Conservation (phyloP, 2,888 invertebrate genomes). For the Hartigia nigra region DNA sequence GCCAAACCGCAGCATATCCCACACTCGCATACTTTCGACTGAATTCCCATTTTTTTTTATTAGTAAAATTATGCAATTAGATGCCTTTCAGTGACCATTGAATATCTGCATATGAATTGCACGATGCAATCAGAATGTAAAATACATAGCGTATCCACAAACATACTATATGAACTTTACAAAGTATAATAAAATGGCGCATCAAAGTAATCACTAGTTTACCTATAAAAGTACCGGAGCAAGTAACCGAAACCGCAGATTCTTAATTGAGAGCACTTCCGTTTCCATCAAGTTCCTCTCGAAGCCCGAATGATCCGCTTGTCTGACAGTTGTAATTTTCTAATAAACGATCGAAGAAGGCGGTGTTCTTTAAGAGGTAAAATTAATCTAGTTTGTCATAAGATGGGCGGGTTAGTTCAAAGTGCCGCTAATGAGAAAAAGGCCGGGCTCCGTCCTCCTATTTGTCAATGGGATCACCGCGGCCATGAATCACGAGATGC, state of each 20-base stretch:
- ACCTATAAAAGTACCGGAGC: background rate
- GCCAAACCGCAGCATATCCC: slow-evolving; percentile 15
- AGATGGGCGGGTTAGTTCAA: slow-evolving; percentile 65
- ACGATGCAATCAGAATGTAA: background rate
- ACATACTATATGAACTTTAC: background rate
- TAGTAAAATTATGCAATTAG: slow-evolving; percentile 18
- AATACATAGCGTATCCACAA: background rate
- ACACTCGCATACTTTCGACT: slow-evolving; percentile 53
- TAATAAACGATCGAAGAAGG: slow-evolving; percentile 61
- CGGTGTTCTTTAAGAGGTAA: slow-evolving; percentile 42
- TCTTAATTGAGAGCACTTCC: background rate
- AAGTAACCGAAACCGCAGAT: background rate
- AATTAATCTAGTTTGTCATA: slow-evolving; percentile 67
- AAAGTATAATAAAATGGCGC: background rate
- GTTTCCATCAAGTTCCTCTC: background rate
- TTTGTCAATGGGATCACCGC: slow-evolving; percentile 61
- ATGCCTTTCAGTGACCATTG: background rate
- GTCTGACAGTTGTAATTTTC: slow-evolving; percentile 61
- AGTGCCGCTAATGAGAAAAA: slow-evolving; percentile 66
- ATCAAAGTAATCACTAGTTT: background rate
- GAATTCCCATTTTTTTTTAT: slow-evolving; percentile 48
- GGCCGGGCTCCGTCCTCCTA: slow-evolving; percentile 56
- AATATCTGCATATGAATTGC: background rate
- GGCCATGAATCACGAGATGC: slow-evolving; percentile 48
- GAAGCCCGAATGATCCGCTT: background rate